phyloP scores from a whole-genome alignment of 2,888 invertebrate genomes.

The Zele albiditarsus region DNA sequence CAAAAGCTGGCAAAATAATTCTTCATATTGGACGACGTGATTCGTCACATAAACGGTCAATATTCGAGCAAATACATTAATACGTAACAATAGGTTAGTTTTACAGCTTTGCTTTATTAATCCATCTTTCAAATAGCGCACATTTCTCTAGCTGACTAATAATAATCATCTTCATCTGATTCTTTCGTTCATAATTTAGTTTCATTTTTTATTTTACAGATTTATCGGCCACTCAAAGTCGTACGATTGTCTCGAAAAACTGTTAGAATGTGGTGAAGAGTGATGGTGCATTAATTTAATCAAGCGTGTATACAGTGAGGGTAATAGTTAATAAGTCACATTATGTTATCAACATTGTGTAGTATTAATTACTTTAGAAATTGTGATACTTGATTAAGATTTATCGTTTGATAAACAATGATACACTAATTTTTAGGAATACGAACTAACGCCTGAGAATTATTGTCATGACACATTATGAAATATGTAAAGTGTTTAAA shows the following conservation, averaged over 20 bases:
- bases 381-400: conserved; percentile 52
- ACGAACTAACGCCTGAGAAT: conserved; percentile 15
- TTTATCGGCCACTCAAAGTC: conserved; percentile 64
- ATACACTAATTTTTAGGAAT: conserved; percentile 25
- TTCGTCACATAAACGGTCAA: conserved; percentile 66
- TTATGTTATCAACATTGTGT: conserved; percentile 23
- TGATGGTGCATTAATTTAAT: conserved; percentile 33
- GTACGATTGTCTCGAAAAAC: conserved; percentile 63
- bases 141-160: not conserved
- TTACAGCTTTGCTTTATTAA: conserved; percentile 59
- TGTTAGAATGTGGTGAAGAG: conserved; percentile 61
- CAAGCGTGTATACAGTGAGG: not conserved
- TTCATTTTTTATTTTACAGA: conserved; percentile 58
- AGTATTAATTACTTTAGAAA: conserved; percentile 27
- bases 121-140: conserved; percentile 18
- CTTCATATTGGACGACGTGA: conserved; percentile 75
- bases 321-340: not conserved
- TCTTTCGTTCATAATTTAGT: conserved; percentile 4
- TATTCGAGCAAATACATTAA: conserved; percentile 50
- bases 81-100: conserved; percentile 56
- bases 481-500: conserved; percentile 4
- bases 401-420: not conserved
- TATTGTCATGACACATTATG: not conserved
- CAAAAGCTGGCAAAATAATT: conserved; percentile 76
- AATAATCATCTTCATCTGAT: not conserved